Evolutionary conservation across 2,113 vertebrate species (phyloP).

Genomic region (Malurus cyaneus): DNA sequence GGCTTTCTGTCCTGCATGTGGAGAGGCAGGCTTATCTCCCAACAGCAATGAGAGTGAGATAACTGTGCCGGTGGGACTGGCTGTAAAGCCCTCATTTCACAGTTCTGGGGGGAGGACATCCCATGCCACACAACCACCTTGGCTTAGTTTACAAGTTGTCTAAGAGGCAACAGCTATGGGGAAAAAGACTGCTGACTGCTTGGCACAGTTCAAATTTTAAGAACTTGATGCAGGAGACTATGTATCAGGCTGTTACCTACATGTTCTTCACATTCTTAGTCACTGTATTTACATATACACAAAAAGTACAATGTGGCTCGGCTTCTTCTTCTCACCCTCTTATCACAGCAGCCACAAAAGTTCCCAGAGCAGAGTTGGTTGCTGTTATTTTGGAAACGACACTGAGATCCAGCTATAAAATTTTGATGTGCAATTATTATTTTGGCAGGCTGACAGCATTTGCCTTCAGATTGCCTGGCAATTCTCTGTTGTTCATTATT

Average conservation of each 20-base stretch:
- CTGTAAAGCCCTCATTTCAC: not conserved
- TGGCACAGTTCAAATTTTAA: not conserved
- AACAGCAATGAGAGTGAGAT: not conserved
- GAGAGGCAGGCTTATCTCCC: not conserved
- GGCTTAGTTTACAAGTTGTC: not conserved
- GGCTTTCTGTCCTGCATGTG: not conserved
- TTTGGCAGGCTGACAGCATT: slow-evolving; percentile 7
- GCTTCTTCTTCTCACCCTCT: slow-evolving; percentile 7
- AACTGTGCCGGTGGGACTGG: not conserved
- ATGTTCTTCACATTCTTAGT: not conserved
- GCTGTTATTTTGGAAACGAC: slow-evolving; percentile 34
- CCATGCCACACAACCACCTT: not conserved
- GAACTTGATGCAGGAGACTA: not conserved
- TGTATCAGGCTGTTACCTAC: not conserved
- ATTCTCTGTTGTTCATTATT: slow-evolving; percentile 55
- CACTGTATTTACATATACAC: not conserved
- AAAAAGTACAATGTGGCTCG: not conserved
- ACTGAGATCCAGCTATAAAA: slow-evolving; percentile 31
- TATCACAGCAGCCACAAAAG: not conserved
- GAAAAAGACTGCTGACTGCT: not conserved
- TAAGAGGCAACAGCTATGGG: not conserved
- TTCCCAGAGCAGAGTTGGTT: slow-evolving; percentile 24
- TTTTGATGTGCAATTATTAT: slow-evolving; percentile 58
- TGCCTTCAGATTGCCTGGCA: slow-evolving; percentile 35
- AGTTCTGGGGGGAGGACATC: not conserved